Evolutionary conservation across 2,888 invertebrate genomes (phyloP).

Genomic region (Anthophora plumipes): DNA sequence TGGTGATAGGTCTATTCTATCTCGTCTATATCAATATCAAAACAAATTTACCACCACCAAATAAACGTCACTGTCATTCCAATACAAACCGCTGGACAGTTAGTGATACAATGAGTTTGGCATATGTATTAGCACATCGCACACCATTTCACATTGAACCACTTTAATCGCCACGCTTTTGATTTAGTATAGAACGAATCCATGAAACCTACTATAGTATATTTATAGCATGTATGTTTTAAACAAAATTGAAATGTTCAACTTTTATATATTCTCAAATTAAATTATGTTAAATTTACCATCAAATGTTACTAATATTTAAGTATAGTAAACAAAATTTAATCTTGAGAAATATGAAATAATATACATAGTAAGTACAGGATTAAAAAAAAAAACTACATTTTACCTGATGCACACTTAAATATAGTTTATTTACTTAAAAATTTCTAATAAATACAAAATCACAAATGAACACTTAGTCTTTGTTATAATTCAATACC

Average conservation of each 20-base stretch:
- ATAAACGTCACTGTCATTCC: too few species aligned
- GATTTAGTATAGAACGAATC: too few species aligned
- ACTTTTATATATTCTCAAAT: neutral
- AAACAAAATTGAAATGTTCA: neutral
- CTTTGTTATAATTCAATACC: constrained; percentile 82
- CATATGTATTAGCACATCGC: too few species aligned
- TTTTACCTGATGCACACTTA: constrained; percentile 80
- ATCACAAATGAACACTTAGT: constrained; percentile 85
- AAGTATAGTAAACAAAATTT: neutral
- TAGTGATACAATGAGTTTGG: too few species aligned
- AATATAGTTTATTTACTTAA: constrained; percentile 83
- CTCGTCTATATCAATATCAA: too few species aligned
- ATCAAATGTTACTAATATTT: neutral
- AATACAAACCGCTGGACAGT: too few species aligned
- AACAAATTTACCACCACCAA: too few species aligned
- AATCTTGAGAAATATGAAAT: constrained; percentile 10
- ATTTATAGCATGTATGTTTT: neutral
- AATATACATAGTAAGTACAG: constrained; percentile 23
- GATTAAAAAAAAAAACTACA: constrained; percentile 19
- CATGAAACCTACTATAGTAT: too few species aligned
- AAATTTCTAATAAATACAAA: constrained; percentile 84
- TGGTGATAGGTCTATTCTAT: too few species aligned
- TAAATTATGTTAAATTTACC: constrained; percentile 1
- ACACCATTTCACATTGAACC: too few species aligned
- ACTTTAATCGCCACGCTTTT: too few species aligned